A percentile compares a stretch with the other conserved stretches of the same genome.
These are phyloP conservation scores for Aspidapion aeneum DNA, from an alignment of 2,888 invertebrate genomes.

Conservation along the genomic window DNA sequence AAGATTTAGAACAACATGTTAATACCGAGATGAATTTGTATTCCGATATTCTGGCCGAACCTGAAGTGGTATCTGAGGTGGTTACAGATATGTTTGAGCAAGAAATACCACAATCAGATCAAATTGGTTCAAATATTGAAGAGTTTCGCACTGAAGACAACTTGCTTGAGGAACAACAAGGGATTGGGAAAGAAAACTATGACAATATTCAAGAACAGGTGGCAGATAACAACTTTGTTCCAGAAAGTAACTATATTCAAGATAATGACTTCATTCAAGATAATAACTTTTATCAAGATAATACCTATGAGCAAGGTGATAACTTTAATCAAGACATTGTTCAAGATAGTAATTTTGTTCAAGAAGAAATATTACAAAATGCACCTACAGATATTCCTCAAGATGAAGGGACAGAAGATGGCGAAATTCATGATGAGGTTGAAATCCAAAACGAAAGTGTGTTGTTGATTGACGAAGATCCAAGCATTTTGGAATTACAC, in stretches of 20 bases:
- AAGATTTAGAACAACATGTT: conserved; percentile 35
- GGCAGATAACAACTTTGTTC: neutral
- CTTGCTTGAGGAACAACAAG: conserved; percentile 4
- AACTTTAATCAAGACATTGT: neutral
- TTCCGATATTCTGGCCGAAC: conserved; percentile 53
- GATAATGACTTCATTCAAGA: neutral
- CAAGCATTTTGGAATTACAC: conserved; percentile 59
- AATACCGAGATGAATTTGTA: conserved; percentile 46
- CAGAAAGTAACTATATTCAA: neutral
- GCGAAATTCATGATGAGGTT: conserved; percentile 31
- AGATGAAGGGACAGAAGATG: conserved; percentile 25
- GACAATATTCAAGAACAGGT: too few species aligned
- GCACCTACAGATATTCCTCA: conserved; percentile 6
- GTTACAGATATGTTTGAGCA: conserved; percentile 57
- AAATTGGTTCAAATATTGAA: conserved; percentile 2
- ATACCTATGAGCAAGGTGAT: neutral
- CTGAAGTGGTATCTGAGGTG: conserved; percentile 47
- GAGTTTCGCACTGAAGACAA: conserved; percentile 21
- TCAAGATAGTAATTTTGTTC: too few species aligned
- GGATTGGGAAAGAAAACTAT: conserved; percentile 5
- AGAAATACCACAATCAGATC: conserved; percentile 28
- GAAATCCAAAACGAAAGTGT: conserved; percentile 32
- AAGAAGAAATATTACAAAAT: too few species aligned
- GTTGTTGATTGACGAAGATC: conserved; percentile 46
- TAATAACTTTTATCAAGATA: too few species aligned